Base-by-base conservation (phyloP, 2,113 vertebrate genomes). In the Thunnus maccoyii region DNA sequence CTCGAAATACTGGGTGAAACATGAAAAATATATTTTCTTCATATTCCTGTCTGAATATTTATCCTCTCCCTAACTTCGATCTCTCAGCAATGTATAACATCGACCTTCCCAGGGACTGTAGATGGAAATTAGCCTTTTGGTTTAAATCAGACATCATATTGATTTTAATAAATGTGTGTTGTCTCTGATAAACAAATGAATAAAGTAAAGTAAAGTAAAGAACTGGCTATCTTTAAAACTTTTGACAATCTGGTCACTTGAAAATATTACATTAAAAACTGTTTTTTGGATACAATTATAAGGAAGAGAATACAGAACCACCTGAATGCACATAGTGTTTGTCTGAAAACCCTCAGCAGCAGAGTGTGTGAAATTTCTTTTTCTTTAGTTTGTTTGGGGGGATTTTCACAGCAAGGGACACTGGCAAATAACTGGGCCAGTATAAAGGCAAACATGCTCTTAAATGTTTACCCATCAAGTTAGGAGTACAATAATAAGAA, bases 401-500 rank as follows among this genome's bases (percentile, higher is more conserved):
- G 27, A 46, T 47, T 8, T 13, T 44, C 41, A 47, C 32, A 51
- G 62, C 15, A 55, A 74, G 57, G 27, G 55, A 36, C 36, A 14
- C 51, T 15, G 14, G 46, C 56, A 47, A 73, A 60, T 47, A 66
- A 62, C 18, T 41, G 46, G 5, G 60, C 11, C 51, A 57, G 46
- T 46, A 41, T 36, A 14, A 67, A 78, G 17, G 46, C 13, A 25
- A 61, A 64, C 12, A 27, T 22, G 52, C 58, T 65, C 3, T 44
- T 44, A 72, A 52, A 69, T 30, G 64, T 77, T 85, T 56, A 70
- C 13, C 46, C 27, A 62, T 70, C 57, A 58, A 47, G 52, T 67
- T 41, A 36, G 62, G 58, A 32, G 69, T 54, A 56, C 30, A 60
- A 67, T 36, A 14, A 54, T 60, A 80, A 55, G 20, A 75, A 32